Evolutionary conservation across 1,140 invertebrate species (phyloP).

Genomic region (Yoshiicerus persimilis): DNA sequence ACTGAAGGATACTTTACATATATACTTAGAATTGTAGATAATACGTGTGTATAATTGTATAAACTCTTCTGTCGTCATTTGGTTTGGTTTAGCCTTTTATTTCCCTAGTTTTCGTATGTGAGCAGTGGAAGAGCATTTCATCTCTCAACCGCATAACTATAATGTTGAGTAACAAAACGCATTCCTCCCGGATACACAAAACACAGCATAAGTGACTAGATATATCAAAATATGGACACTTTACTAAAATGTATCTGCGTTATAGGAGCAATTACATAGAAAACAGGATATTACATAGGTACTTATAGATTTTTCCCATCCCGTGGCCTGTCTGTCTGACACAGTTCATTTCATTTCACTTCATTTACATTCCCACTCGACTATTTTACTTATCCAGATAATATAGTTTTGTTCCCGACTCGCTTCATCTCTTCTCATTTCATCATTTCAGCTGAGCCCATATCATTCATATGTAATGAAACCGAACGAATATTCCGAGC

Average conservation of each 20-base stretch:
- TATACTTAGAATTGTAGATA: neutral
- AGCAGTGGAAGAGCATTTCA: neutral
- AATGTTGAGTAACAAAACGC: neutral
- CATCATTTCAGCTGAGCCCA: neutral
- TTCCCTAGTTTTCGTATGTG: neutral
- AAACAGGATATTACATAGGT: neutral
- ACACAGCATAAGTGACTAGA: neutral
- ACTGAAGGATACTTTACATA: neutral
- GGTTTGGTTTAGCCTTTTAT: neutral
- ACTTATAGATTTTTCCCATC: neutral
- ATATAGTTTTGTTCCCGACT: neutral
- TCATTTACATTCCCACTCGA: conserved; percentile 16
- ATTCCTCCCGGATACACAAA: neutral
- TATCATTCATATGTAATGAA: neutral
- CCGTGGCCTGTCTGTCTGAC: neutral
- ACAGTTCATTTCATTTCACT: conserved; percentile 27
- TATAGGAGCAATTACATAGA: neutral
- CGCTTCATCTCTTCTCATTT: neutral
- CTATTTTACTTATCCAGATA: neutral
- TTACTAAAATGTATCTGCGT: neutral
- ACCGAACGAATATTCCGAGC: neutral
- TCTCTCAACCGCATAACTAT: neutral
- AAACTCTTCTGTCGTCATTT: neutral
- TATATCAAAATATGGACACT: neutral
- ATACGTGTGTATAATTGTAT: neutral